Conservation (phyloP, 2,888 invertebrate species). For the Tiliacea aurago region DNA sequence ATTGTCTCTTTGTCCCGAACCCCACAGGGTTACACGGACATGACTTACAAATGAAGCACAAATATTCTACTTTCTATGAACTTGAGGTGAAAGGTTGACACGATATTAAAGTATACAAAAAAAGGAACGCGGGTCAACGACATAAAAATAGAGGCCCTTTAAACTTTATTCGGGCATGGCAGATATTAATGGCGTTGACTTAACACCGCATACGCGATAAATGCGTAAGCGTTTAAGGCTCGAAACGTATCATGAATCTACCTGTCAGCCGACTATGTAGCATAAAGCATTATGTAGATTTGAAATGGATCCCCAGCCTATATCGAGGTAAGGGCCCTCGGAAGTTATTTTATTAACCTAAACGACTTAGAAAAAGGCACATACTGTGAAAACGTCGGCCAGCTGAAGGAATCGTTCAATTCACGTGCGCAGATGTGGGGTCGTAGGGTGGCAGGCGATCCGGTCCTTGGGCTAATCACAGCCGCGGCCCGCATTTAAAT, state of each 20-base stretch:
- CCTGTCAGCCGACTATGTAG: conserved; percentile 53
- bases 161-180: conserved; percentile 44
- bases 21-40: conserved; percentile 39
- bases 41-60: conserved; percentile 54
- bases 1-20: conserved; percentile 50
- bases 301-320: conserved; percentile 60
- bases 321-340: conserved; percentile 54
- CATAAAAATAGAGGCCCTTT: conserved; percentile 57
- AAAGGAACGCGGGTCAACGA: conserved; percentile 43
- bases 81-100: conserved; percentile 34
- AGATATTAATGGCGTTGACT: conserved; percentile 56
- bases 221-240: conserved; percentile 52
- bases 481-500: conserved; percentile 87
- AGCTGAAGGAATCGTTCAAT: conserved; percentile 74
- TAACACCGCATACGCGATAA: conserved; percentile 57
- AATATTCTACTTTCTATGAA: conserved; percentile 37
- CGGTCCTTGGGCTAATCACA: conserved; percentile 85
- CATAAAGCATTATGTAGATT: conserved; percentile 60
- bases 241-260: conserved; percentile 53
- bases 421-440: conserved; percentile 77
- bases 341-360: conserved; percentile 67
- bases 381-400: conserved; percentile 71
- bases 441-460: conserved; percentile 75
- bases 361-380: conserved; percentile 69
- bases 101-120: conserved; percentile 39